These are phyloP conservation scores for Stenopsyche tienmushanensis DNA, from an alignment of 1,140 invertebrate genomes.

Conservation along the genomic window DNA sequence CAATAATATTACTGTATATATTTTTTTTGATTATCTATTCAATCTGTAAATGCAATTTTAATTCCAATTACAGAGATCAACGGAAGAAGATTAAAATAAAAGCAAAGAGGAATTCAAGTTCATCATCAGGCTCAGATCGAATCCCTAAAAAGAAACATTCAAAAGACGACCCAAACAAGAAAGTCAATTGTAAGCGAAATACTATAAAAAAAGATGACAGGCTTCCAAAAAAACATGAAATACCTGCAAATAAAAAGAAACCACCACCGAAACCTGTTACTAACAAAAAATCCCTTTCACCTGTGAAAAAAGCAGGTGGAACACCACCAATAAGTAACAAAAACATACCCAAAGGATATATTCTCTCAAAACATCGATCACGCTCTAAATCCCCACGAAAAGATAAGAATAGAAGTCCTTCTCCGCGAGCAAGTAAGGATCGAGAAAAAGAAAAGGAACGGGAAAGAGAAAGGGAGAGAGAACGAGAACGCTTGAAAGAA, in stretches of 20 bases:
- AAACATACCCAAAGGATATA: slow-evolving; percentile 48
- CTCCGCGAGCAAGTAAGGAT: slow-evolving; percentile 49
- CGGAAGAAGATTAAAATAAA: slow-evolving; percentile 52
- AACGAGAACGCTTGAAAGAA: slow-evolving; percentile 51
- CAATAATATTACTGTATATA: too few relatives aligned
- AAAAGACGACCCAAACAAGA: slow-evolving; percentile 50
- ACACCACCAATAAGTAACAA: slow-evolving; percentile 55
- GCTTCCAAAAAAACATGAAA: slow-evolving; percentile 49
- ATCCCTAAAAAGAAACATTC: slow-evolving; percentile 53
- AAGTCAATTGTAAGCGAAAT: slow-evolving; percentile 47
- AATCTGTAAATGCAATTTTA: too few relatives aligned
- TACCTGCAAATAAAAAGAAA: slow-evolving; percentile 47
- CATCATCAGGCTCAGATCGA: slow-evolving; percentile 53
- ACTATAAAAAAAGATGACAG: slow-evolving; percentile 49
- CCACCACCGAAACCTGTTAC: slow-evolving; percentile 45
- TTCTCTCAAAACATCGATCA: slow-evolving; percentile 46
- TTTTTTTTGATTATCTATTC: too few relatives aligned
- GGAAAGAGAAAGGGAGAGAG: slow-evolving; percentile 49
- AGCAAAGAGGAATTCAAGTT: slow-evolving; percentile 55
- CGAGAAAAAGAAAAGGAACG: slow-evolving; percentile 52
- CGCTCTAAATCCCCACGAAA: slow-evolving; percentile 49
- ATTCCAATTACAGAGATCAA: slow-evolving; percentile 49
- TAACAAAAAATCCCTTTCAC: slow-evolving; percentile 54
- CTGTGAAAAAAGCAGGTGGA: slow-evolving; percentile 54
- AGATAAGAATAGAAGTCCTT: slow-evolving; percentile 52